Evolutionary conservation across 2,113 vertebrate species (phyloP), one percentile per base, ranked within the genome.

Genomic region (Paedocypris sp.): DNA sequence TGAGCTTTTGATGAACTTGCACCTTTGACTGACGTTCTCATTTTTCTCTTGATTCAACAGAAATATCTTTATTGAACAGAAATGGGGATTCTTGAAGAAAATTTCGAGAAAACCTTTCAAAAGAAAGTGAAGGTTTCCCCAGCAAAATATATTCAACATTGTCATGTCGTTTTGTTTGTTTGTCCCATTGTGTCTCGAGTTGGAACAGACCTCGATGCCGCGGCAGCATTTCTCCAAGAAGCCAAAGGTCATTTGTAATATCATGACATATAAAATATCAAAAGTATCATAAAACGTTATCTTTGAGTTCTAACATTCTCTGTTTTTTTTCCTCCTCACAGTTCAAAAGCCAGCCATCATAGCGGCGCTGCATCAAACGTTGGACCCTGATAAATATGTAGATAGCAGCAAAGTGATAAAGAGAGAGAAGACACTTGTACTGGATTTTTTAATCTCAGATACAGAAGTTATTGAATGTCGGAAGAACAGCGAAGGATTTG

Each of bases 381-480:
- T 33, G 32, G 19, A 66, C 28, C 3, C 25, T 15, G 36, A 42
- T 2, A 41, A 7, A 23, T 5, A 0, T 13, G 5, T 43, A n/a
- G 36, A 52, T 18, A 28, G 19, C 25, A 52, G 22, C 36, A 23
- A 0, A 22, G 10, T 2, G 20, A 68, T 70, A 53, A 1, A 13
- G 1, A 20, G 59, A 2, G 2, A 1, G 0, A 25, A 26, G 0
- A 0, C 0, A 3, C 63, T 71, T 31, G 63, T 64, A 6, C 72
- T 77, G 39, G 68, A 76, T 50, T 35, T 0, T 36, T 66, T 79
- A 15, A 71, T 77, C 62, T 0, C 25, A 11, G n/a, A 6, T 0
- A 1, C 5, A 2, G 13, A 2, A 0, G 13, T 76, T 4, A 16
- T 76, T 29, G 0, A 4, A 0, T 67, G 51, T 25, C 0, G 2